Evolutionary conservation across 2,113 vertebrate genomes (phyloP).

Genomic region (Chamaea fasciata): DNA sequence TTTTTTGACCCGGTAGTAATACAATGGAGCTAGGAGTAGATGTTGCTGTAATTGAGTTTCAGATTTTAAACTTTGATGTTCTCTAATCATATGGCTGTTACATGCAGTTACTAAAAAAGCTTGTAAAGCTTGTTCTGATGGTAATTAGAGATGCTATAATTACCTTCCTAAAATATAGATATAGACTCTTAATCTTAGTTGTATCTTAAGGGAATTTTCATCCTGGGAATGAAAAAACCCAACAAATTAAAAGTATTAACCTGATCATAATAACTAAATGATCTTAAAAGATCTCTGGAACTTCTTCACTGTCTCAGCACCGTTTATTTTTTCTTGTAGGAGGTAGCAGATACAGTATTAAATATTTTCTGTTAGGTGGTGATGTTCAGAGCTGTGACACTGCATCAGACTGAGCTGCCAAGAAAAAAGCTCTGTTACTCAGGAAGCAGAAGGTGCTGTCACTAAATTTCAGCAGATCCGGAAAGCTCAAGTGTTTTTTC

Average conservation of each 20-base stretch:
- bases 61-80: background rate
- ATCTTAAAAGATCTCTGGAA: background rate
- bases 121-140: constrained; percentile 18
- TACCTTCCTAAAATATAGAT: background rate
- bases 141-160: constrained; percentile 11
- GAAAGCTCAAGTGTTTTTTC: background rate
- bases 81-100: background rate
- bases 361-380: background rate
- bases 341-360: background rate
- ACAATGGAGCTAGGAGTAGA: background rate
- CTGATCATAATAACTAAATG: background rate
- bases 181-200: background rate
- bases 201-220: background rate
- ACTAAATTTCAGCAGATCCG: background rate
- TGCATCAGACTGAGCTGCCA: background rate
- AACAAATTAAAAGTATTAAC: background rate
- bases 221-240: background rate
- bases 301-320: background rate
- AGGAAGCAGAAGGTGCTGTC: background rate
- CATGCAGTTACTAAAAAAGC: background rate
- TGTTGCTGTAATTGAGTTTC: background rate
- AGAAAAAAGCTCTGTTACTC: background rate
- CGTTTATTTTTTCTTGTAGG: background rate
- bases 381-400: background rate
- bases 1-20: background rate